phyloP scores from a whole-genome alignment of 2,113 vertebrate species.

The Alces alces region DNA sequence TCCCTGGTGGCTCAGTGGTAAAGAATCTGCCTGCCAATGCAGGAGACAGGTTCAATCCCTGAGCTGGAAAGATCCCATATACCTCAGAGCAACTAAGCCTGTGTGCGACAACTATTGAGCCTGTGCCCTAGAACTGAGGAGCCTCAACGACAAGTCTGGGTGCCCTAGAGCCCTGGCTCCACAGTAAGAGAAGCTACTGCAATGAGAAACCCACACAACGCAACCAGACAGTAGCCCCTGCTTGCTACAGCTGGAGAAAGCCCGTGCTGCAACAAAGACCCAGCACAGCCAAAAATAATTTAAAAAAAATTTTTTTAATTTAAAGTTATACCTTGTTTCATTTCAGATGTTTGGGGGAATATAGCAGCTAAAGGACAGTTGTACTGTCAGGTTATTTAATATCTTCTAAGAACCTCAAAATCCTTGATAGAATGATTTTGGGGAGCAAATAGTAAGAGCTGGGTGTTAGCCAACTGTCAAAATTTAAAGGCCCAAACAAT shows the following conservation, averaged over 20 bases:
- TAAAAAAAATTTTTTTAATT: not conserved
- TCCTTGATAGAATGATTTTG: not conserved
- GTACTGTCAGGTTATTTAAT: not conserved
- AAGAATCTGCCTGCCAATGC: not conserved
- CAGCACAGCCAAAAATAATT: not conserved
- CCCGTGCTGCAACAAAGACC: not conserved
- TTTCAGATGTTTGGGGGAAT: conserved; percentile 15
- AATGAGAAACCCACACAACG: not conserved
- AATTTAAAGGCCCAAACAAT: not conserved
- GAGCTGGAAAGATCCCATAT: not conserved
- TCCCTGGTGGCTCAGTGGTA: not conserved
- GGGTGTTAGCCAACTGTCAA: not conserved
- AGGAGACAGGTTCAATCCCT: not conserved
- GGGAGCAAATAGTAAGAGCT: conserved; percentile 36
- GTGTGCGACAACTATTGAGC: not conserved
- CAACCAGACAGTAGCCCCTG: not conserved
- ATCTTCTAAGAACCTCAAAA: not conserved
- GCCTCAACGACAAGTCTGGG: not conserved
- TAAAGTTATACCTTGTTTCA: not conserved
- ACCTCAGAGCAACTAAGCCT: not conserved
- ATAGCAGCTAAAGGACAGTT: not conserved
- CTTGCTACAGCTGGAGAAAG: not conserved
- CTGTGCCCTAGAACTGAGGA: not conserved
- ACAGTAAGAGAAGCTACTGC: not conserved
- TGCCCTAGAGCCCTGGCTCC: not conserved